Base-by-base conservation (phyloP, 2,113 vertebrate species). In the Poeciliopsis prolifica region DNA sequence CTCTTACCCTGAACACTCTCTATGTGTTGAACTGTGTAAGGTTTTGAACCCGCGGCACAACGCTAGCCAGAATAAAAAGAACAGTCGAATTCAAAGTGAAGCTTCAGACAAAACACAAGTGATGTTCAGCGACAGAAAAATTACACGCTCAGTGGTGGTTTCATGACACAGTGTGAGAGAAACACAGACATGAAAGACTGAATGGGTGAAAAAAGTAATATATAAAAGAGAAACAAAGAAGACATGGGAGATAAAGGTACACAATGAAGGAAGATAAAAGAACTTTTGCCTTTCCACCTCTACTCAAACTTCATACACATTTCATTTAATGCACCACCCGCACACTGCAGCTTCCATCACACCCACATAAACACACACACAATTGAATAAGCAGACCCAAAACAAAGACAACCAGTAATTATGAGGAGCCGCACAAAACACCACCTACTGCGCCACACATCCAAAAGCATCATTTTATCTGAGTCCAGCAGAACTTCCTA, bases 401-500 rank as follows among this genome's bases (percentile, higher is more conserved):
- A 86, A 91, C 85, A 89, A 88, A 91, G 80, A 87, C 77, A 91
- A 81, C 44, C 78, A 71, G 88, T 85, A 89, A 88, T 90, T 92
- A 92, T 84, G 75, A 82, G 85, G 64, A 37, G 33, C 65, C 40
- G 26, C 83, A 90, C 83, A 92, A 90, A 86, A 87, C 88, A 88
- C 85, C 90, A 85, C 88, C 87, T 86, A 87, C 89, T 84, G 90
- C 62, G 87, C 76, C 24, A 65, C 31, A 68, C 84, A 78, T 85
- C 83, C 82, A 86, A 89, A 89, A 92, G 83, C 87, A 84, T 87
- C 85, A 86, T 87, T 88, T 92, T 87, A 92, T 92, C 88, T 75
- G 81, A 71, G 68, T 78, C 74, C 80, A 86, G 78, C 89, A 88
- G 89, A 77, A 82, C 72, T 68, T 66, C 79, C 76, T 60, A 70